Base-by-base conservation (phyloP, 2,888 invertebrate species). In the Anoplius nigerrimus region DNA sequence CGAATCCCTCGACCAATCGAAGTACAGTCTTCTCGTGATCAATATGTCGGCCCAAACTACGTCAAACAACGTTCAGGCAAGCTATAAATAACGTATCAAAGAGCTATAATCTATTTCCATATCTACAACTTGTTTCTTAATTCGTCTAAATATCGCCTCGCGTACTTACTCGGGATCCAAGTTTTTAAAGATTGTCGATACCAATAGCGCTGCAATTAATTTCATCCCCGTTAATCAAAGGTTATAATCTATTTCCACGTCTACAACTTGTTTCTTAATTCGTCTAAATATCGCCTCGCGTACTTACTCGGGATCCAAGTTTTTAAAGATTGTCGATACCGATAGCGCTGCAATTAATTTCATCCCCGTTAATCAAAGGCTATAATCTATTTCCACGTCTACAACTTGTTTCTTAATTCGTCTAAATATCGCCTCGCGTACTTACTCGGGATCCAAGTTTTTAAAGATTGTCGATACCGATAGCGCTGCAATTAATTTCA, bases 41-140 rank as follows among this genome's bases (percentile, higher is more conserved):
- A 96, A 96, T 88, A 95, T 97, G 93, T 97, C 96, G 0, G 97
- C 96, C 0, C 95, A 95, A 91, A 97, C 97, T 0, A 93, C 95
- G 0, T 95, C 97, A 0, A 92, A 92, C 60, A 95, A 96, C 74
- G 92, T 97, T 0, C 87, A 87, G 75, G 87, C 85, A 69, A 69
- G 60, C 15, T 59, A 67, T 24, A 24, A 24, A 24, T n/a, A 24
- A 6, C 6, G 24, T 11, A n/a, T 2, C 3, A 15, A 45, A 11
- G 63, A 71, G 59, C 56, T 62, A 52, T 65, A 27, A 34, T 55
- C 18, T 16, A 27, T 43, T 42, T 51, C 18, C 22, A 34, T 43
- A n/a, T 21, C 15, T 42, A 15, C 56, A 58, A n/a, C n/a, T n/a
- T n/a, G n/a, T n/a, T n/a, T n/a, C n/a, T n/a, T n/a, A n/a, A n/a